Evolutionary conservation across 2,888 invertebrate species (phyloP), one percentile per base, ranked within the genome.

Genomic region (Pegoplata infirma): DNA sequence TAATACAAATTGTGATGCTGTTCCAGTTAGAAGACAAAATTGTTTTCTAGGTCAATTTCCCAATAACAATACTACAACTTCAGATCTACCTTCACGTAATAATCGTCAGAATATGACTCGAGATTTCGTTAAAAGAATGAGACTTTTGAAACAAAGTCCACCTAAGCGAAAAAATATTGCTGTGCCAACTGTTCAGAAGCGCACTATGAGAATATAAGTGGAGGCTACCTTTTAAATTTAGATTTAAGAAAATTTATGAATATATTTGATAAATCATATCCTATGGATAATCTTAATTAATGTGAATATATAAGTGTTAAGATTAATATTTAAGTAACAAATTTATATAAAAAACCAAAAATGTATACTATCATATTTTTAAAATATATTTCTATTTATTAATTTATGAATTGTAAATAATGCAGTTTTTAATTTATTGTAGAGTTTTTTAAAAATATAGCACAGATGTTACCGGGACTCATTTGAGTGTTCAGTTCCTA

Each of bases 1-100:
- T 1, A 32, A 56, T 6, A 16, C n/a, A 6, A 25, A 61, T 46
- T 55, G 25, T 46, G 80, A 80, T 44, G 82, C 82, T 3, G 85
- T 84, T 25, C 86, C 89, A 1, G 86, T 89, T 4, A 81, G 81
- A 61, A 84, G 89, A 5, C 89, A 88, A 76, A 88, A 89, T 64
- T 88, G 88, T 46, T 89, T 89, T 56, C 53, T 89, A 0, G 89
- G 88, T 10, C 78, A 71, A 7, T 63, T 84, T 25, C 88, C 79
- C n/a, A n/a, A n/a, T 74, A 55, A 68, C 53, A 12, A 47, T 7
- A 28, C 32, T 36, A 17, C 55, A 17, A 14, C 16, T n/a, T n/a
- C n/a, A n/a, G n/a, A n/a, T n/a, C n/a, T n/a, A n/a, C n/a, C n/a
- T 28, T 32, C 36, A 47, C n/a, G 4, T 5, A 8, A 40, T 32